A percentile compares a stretch with the other conserved stretches of the same genome.
These are phyloP conservation scores for Bombus waltoni DNA, from an alignment of 1,140 invertebrate genomes.

Conservation along the genomic window DNA sequence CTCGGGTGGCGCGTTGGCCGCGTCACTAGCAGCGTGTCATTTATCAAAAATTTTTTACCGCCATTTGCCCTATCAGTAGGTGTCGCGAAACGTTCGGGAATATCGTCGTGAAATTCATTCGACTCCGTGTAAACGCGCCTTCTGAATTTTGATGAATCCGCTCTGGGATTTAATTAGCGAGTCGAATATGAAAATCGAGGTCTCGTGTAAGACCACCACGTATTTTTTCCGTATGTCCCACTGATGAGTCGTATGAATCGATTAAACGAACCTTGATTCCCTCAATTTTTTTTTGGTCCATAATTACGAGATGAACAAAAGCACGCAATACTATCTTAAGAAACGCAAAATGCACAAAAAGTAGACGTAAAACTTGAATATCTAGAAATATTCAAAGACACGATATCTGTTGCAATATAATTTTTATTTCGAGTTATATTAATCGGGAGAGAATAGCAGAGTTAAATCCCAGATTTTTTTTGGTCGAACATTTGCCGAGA, in stretches of 20 bases:
- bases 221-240: not conserved
- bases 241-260: not conserved
- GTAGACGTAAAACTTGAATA: too few species aligned
- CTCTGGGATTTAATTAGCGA: not conserved
- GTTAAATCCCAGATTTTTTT: not conserved
- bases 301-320: too few species aligned
- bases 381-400: too few species aligned
- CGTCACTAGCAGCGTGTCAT: slow-evolving; percentile 39
- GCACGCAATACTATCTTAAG: too few species aligned
- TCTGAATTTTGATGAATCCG: slow-evolving; percentile 26
- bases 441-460: too few species aligned
- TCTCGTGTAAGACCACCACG: not conserved
- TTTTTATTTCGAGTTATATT: too few species aligned
- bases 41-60: slow-evolving; percentile 48
- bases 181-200: slow-evolving; percentile 4
- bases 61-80: slow-evolving; percentile 20
- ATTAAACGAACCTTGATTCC: too few species aligned
- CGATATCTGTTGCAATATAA: too few species aligned
- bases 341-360: too few species aligned
- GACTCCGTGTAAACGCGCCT: slow-evolving; percentile 16
- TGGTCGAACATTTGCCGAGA: not conserved
- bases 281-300: too few species aligned
- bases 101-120: slow-evolving; percentile 39
- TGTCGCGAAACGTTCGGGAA: slow-evolving; percentile 10
- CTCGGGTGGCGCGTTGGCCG: not conserved